Evolutionary conservation across 1,140 invertebrate species (phyloP).

Genomic region (Caenorhabditis remanei): DNA sequence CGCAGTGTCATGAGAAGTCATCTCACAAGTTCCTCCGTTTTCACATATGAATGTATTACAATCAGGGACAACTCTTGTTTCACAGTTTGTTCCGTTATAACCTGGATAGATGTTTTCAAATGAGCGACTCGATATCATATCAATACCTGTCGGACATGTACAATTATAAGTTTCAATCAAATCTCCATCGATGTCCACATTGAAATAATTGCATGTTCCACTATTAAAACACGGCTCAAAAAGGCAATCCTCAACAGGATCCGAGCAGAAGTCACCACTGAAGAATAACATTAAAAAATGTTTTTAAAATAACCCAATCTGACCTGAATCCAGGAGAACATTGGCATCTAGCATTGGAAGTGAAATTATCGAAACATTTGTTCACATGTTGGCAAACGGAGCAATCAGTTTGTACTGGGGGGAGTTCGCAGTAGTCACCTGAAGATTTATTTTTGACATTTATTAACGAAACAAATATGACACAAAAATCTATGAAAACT

Average conservation of each 20-base stretch:
- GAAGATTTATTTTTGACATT: not conserved
- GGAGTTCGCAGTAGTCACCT: constrained; percentile 3
- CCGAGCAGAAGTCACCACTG: not conserved
- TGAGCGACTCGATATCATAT: not conserved
- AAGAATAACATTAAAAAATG: not conserved
- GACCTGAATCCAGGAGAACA: constrained; percentile 40
- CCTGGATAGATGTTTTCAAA: not conserved
- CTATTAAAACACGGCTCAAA: constrained; percentile 28
- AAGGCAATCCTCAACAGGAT: not conserved
- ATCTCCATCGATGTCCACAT: not conserved
- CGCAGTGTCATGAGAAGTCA: not conserved
- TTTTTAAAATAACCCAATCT: not conserved
- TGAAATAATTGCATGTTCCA: constrained; percentile 2
- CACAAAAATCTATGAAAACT: too few relatives aligned
- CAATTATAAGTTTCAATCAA: constrained; percentile 25
- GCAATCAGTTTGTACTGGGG: not conserved
- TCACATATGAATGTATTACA: not conserved
- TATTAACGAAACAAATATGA: not conserved
- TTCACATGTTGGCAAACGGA: not conserved
- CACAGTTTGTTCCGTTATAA: constrained; percentile 21
- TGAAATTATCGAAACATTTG: not conserved
- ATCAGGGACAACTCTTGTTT: not conserved
- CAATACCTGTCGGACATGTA: constrained; percentile 19
- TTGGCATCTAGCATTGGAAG: not conserved
- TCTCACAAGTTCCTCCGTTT: constrained; percentile 12